Conservation (phyloP, 1,140 invertebrate genomes). For the Drosophila ananassae region DNA sequence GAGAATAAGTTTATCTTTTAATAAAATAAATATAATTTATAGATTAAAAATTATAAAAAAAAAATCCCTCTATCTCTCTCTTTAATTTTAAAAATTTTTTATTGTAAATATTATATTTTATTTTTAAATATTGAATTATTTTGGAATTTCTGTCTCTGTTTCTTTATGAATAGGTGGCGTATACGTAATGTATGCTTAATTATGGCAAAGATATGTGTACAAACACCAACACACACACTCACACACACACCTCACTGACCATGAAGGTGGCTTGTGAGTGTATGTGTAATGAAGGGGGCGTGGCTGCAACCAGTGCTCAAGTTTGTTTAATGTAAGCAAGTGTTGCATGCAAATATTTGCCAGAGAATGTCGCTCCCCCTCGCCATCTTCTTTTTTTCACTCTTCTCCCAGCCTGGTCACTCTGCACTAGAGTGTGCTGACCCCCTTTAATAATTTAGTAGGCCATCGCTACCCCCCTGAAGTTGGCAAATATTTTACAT, state of each 20-base stretch:
- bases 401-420: background rate
- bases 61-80: too few relatives aligned
- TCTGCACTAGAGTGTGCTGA: background rate
- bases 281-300: conserved; percentile 2
- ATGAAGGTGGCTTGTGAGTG: background rate
- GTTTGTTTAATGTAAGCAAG: conserved; percentile 53
- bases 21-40: background rate
- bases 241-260: conserved; percentile 8
- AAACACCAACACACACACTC: background rate
- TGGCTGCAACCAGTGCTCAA: conserved; percentile 17
- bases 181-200: conserved; percentile 51
- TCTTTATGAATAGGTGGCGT: conserved; percentile 20
- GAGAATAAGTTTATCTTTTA: background rate
- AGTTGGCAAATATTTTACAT: conserved; percentile 23
- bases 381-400: conserved; percentile 2
- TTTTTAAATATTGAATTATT: background rate
- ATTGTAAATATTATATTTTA: background rate
- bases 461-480: conserved; percentile 11
- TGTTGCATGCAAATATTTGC: conserved; percentile 53
- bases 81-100: background rate
- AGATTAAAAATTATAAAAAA: background rate
- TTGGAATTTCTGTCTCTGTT: background rate
- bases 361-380: background rate
- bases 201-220: conserved; percentile 36
- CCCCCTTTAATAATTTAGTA: conserved; percentile 36